Conservation (phyloP, 1,140 invertebrate species). For the Pachyrhynchus sulphureomaculatus region DNA sequence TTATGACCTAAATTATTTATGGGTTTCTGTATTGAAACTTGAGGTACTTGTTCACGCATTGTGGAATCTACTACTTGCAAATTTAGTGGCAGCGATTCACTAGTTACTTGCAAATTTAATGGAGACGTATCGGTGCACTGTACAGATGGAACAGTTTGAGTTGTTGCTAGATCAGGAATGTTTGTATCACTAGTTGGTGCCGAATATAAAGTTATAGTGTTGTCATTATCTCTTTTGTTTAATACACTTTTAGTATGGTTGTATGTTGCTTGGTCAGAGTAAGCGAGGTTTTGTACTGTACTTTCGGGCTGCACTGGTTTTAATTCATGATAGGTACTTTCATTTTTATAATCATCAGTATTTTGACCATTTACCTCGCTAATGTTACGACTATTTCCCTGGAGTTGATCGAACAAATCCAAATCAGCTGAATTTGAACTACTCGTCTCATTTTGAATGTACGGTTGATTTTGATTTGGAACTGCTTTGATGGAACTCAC, state of each 20-base stretch:
- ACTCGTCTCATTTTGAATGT: not conserved
- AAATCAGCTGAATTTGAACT: constrained; percentile 3
- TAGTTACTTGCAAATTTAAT: constrained; percentile 17
- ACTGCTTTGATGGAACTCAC: constrained; percentile 2
- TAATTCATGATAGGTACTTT: too few species aligned
- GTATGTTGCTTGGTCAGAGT: not conserved
- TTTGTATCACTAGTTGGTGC: not conserved
- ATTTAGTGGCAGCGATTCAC: constrained; percentile 22
- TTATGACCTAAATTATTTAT: not conserved
- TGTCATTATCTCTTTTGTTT: not conserved
- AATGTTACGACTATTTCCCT: constrained; percentile 13
- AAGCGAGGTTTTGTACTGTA: not conserved
- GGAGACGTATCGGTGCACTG: constrained; percentile 20
- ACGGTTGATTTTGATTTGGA: constrained; percentile 2
- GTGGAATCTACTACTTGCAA: constrained; percentile 12
- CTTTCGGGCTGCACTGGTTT: not conserved
- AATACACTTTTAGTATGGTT: not conserved
- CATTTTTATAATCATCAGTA: not conserved
- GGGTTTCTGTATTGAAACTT: constrained; percentile 18
- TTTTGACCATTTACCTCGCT: not conserved
- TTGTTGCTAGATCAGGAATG: not conserved
- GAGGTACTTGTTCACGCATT: constrained; percentile 24
- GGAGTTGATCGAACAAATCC: constrained; percentile 11
- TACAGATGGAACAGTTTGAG: not conserved
- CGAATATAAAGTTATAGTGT: constrained; percentile 25